A percentile compares a stretch with the other conserved stretches of the same genome.
phyloP scores from a whole-genome alignment of 2,888 invertebrate species.

The Orgyia antiqua region DNA sequence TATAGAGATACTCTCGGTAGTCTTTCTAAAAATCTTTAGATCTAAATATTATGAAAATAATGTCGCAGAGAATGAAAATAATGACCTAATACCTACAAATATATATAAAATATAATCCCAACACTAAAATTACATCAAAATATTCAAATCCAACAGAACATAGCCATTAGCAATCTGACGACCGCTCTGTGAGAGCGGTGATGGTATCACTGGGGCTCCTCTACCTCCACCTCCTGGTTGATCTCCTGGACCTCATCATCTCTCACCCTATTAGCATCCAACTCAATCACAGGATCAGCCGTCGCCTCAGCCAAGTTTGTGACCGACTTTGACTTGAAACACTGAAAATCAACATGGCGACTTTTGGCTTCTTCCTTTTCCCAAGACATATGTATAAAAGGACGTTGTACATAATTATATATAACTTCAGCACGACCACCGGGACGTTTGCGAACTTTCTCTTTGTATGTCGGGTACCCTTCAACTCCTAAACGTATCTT shows the following conservation, averaged over 20 bases:
- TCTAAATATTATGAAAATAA: no score
- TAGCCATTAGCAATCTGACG: slow-evolving; percentile 25
- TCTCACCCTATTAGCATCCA: slow-evolving; percentile 68
- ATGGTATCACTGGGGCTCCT: slow-evolving; percentile 25
- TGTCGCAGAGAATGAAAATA: no score
- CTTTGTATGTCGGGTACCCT: slow-evolving; percentile 99
- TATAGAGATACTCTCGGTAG: no score
- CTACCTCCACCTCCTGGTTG: slow-evolving; percentile 31
- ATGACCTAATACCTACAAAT: no score
- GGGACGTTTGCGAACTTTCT: slow-evolving; percentile 96
- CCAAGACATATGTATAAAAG: slow-evolving; percentile 99
- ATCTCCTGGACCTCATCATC: slow-evolving; percentile 43
- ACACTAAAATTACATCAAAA: background rate
- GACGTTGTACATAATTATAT: slow-evolving; percentile 99
- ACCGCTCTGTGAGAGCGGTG: slow-evolving; percentile 33
- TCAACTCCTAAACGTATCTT: slow-evolving; percentile 99
- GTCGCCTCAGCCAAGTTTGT: slow-evolving; percentile 97
- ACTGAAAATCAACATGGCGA: slow-evolving; percentile 99
- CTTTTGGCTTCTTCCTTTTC: slow-evolving; percentile 99
- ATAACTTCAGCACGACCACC: slow-evolving; percentile 97
- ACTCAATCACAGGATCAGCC: slow-evolving; percentile 88
- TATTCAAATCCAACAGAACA: slow-evolving; percentile 39
- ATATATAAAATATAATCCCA: background rate
- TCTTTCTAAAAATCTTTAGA: no score
- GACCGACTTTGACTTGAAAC: slow-evolving; percentile 98